A percentile compares a stretch with the other conserved stretches of the same genome.
Evolutionary conservation across 2,797 vertebrate species (phyloP).

Genomic region (Morelia viridis): DNA sequence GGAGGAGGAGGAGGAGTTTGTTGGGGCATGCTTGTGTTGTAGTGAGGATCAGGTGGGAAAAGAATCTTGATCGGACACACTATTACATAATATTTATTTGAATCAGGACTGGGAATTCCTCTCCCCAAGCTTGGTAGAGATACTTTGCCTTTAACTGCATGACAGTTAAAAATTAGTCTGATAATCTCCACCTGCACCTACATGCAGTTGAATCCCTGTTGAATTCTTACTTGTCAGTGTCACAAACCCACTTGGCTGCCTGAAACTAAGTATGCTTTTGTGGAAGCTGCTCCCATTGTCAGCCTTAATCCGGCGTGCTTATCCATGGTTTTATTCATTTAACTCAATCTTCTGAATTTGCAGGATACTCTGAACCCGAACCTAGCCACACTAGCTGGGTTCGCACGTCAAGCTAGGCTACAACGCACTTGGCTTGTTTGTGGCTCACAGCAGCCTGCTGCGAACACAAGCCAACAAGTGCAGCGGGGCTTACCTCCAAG

Average conservation of each 20-base stretch:
- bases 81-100: background rate
- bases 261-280: background rate
- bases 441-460: background rate
- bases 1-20: background rate
- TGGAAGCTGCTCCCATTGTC: background rate
- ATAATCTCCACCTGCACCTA: background rate
- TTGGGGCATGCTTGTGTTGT: background rate
- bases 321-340: background rate
- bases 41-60: background rate
- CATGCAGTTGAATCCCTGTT: background rate
- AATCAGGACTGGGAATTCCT: background rate
- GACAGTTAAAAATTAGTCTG: background rate
- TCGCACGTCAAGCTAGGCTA: background rate
- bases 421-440: background rate
- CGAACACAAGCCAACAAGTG: background rate
- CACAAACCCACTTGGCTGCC: background rate
- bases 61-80: background rate
- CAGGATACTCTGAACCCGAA: background rate
- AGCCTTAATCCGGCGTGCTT: background rate
- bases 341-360: background rate
- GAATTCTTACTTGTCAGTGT: background rate
- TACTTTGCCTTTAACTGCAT: background rate
- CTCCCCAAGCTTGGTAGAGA: background rate
- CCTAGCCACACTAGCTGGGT: background rate
- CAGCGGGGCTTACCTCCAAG: background rate